A percentile compares a stretch with the other conserved stretches of the same genome.
Conservation (phyloP, 2,888 invertebrate species). For the Ectobius pallidus region DNA sequence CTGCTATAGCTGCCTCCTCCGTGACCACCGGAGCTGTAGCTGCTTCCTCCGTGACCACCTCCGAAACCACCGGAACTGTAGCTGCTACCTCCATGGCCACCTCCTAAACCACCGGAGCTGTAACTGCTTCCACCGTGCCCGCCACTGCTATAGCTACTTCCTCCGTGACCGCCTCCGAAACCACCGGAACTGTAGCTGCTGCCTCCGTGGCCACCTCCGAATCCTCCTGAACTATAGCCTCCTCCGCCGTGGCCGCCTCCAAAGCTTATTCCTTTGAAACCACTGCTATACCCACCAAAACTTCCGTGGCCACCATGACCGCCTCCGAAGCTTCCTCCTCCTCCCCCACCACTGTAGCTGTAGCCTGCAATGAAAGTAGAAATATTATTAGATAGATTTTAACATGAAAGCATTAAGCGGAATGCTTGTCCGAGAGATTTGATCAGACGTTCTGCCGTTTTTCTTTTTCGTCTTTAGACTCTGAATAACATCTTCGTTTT, state of each 20-base stretch:
- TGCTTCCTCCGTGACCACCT: not conserved
- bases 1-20: conserved; percentile 12
- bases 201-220: not conserved
- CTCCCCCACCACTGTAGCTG: not conserved
- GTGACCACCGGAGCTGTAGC: conserved; percentile 8
- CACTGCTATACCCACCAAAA: not conserved
- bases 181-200: conserved; percentile 3
- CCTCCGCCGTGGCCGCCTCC: not conserved
- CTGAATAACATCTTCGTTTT: no score
- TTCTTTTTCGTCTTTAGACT: no score
- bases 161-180: conserved; percentile 6
- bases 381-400: no score
- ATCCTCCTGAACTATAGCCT: not conserved
- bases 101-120: not conserved
- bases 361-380: no score
- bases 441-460: no score
- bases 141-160: conserved; percentile 4
- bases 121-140: conserved; percentile 5
- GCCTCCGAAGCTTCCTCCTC: conserved; percentile 2
- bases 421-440: no score
- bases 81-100: not conserved
- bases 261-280: not conserved
- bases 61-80: conserved; percentile 14
- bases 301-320: not conserved
- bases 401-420: no score